phyloP scores from a whole-genome alignment of 2,888 invertebrate genomes.

The Cerceris ruficornis region DNA sequence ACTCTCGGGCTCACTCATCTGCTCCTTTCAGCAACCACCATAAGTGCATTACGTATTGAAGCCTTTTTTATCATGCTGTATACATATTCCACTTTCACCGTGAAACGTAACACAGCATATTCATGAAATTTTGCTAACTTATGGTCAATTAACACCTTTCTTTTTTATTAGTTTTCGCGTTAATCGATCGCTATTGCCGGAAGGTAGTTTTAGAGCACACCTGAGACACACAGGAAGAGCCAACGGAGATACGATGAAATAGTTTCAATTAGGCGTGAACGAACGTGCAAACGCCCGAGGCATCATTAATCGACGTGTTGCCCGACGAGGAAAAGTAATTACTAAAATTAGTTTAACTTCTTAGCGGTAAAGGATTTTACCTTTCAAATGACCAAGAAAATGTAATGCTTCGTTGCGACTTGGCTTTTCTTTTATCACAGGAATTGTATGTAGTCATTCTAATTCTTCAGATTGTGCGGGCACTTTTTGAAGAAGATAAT shows the following conservation, averaged over 20 bases:
- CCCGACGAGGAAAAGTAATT: conserved; percentile 24
- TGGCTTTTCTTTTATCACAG: background rate
- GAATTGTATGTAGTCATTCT: too few relatives aligned
- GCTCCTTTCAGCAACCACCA: too few relatives aligned
- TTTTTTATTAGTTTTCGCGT: conserved; percentile 9
- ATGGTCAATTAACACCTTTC: conserved; percentile 29
- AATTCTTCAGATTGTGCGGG: too few relatives aligned
- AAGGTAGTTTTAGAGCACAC: conserved; percentile 33
- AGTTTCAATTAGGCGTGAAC: conserved; percentile 25
- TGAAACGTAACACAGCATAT: too few relatives aligned
- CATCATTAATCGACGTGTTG: conserved; percentile 30
- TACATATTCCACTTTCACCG: too few relatives aligned
- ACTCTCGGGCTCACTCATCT: too few relatives aligned
- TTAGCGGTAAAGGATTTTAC: background rate
- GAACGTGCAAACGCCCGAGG: conserved; percentile 18
- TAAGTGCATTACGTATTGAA: too few relatives aligned
- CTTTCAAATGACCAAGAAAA: conserved; percentile 16
- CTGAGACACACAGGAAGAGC: conserved; percentile 14
- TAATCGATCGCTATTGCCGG: conserved; percentile 31
- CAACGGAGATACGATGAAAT: background rate
- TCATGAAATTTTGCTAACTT: too few relatives aligned
- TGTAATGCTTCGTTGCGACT: conserved; percentile 13
- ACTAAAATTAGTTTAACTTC: conserved; percentile 34
- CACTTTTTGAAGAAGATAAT: too few relatives aligned
- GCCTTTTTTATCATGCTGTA: too few relatives aligned